Conservation (phyloP, 2,888 invertebrate species). For the Lasioglossum oenotherae region DNA sequence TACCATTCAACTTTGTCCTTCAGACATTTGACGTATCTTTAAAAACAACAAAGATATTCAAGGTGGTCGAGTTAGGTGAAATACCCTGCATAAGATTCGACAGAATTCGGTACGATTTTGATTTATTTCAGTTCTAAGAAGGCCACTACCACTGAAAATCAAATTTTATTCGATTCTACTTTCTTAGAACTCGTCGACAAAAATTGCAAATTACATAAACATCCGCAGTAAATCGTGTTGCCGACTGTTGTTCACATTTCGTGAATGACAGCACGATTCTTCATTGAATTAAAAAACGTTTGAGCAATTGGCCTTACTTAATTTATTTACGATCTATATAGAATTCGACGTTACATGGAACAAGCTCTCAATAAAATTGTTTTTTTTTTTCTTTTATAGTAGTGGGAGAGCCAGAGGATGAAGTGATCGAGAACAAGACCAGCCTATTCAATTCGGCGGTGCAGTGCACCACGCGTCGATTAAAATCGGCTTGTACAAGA, state of each 20-base stretch:
- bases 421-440: slow-evolving; percentile 76
- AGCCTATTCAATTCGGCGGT: slow-evolving; percentile 79
- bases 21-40: too few relatives aligned
- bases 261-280: neutral
- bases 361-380: slow-evolving; percentile 10
- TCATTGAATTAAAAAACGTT: slow-evolving; percentile 9
- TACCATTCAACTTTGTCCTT: too few relatives aligned
- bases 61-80: too few relatives aligned
- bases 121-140: neutral
- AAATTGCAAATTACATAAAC: too few relatives aligned
- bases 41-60: too few relatives aligned
- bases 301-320: slow-evolving; percentile 16
- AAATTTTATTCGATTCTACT: too few relatives aligned
- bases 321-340: slow-evolving; percentile 8
- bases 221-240: neutral
- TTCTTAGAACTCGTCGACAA: too few relatives aligned
- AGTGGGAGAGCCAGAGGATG: slow-evolving; percentile 81
- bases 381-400: slow-evolving; percentile 64
- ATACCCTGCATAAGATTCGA: too few relatives aligned
- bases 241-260: neutral
- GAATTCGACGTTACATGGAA: neutral
- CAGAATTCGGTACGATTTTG: too few relatives aligned
- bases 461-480: slow-evolving; percentile 84
- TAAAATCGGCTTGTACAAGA: slow-evolving; percentile 86
- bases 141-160: too few relatives aligned